phyloP scores from a whole-genome alignment of 2,888 invertebrate genomes.

The Brenthis hecate region DNA sequence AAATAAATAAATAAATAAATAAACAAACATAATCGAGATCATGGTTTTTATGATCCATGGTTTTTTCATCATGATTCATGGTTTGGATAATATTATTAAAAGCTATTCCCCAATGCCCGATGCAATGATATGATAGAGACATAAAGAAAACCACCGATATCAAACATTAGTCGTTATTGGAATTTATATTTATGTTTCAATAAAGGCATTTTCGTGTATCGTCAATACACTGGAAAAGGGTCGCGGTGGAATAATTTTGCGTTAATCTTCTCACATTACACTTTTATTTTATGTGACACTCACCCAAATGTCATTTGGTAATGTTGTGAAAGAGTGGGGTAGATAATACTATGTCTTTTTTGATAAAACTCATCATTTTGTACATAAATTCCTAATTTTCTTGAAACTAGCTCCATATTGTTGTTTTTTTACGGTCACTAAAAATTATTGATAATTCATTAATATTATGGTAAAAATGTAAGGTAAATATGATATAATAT shows the following conservation, averaged over 20 bases:
- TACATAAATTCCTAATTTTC: neutral
- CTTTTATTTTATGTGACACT: constrained; percentile 51
- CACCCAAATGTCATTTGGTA: constrained; percentile 50
- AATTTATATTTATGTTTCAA: constrained; percentile 42
- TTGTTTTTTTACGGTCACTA: no score
- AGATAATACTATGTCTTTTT: constrained; percentile 36
- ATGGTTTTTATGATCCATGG: no score
- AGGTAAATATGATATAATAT: no score
- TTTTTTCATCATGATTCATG: no score
- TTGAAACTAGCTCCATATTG: no score
- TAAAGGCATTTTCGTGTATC: constrained; percentile 43
- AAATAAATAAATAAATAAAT: no score
- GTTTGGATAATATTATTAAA: no score
- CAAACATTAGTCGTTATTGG: constrained; percentile 18
- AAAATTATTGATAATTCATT: no score
- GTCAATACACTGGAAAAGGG: constrained; percentile 46
- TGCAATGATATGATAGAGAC: neutral
- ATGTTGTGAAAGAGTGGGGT: constrained; percentile 39
- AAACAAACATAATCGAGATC: no score
- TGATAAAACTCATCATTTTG: neutral
- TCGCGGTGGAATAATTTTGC: constrained; percentile 49
- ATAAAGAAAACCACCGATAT: constrained; percentile 14
- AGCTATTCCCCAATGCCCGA: neutral
- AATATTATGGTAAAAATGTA: no score
- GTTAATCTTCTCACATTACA: constrained; percentile 58